phyloP scores from a whole-genome alignment of 2,888 invertebrate species.

The Lamproptera curius region DNA sequence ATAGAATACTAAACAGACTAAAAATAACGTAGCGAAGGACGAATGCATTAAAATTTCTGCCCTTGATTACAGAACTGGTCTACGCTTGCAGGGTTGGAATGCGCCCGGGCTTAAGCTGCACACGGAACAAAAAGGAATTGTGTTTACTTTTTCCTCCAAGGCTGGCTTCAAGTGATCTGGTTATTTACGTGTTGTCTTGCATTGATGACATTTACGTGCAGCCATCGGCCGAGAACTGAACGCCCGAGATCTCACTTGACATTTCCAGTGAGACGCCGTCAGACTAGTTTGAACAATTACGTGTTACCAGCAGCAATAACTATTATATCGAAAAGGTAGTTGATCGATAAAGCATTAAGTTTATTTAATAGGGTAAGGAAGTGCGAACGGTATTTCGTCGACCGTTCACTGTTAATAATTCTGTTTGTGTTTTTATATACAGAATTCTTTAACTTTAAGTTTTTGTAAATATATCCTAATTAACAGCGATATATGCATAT shows the following conservation, averaged over 20 bases:
- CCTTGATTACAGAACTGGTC: constrained; percentile 9
- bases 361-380: neutral
- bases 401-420: too few species aligned
- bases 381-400: neutral
- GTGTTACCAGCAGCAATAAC: constrained; percentile 7
- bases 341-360: constrained; percentile 11
- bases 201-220: constrained; percentile 34
- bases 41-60: constrained; percentile 5
- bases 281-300: constrained; percentile 14
- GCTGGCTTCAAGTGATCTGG: constrained; percentile 22
- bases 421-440: too few species aligned
- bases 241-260: constrained; percentile 10
- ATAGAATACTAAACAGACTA: neutral
- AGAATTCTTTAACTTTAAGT: too few species aligned
- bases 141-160: constrained; percentile 9
- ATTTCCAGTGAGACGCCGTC: constrained; percentile 13
- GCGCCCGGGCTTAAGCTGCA: constrained; percentile 5
- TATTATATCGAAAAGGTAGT: constrained; percentile 10
- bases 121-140: constrained; percentile 3
- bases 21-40: constrained; percentile 5
- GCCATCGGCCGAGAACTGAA: constrained; percentile 11
- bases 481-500: too few species aligned
- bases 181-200: constrained; percentile 27
- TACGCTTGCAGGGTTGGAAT: constrained; percentile 11
- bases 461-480: too few species aligned